Evolutionary conservation across 2,113 vertebrate genomes (phyloP).

Genomic region (Pagrus major): DNA sequence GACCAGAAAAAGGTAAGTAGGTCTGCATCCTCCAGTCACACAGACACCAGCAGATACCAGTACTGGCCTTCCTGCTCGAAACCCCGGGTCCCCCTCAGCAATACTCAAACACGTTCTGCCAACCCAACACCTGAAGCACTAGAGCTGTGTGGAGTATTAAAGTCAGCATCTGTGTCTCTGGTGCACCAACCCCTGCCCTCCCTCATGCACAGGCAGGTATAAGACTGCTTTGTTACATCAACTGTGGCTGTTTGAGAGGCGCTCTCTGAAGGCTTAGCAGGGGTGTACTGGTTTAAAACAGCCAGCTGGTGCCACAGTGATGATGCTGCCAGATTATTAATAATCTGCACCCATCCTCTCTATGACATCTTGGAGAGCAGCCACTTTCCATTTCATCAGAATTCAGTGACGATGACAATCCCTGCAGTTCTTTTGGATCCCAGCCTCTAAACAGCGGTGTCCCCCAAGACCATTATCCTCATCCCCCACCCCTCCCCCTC

Average conservation of each 20-base stretch:
- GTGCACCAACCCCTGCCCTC: conserved; percentile 42
- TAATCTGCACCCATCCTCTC: conserved; percentile 33
- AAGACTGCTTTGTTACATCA: conserved; percentile 44
- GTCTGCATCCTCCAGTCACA: neutral
- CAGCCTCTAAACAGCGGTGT: neutral
- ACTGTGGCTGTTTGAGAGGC: conserved; percentile 33
- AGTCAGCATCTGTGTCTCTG: conserved; percentile 26
- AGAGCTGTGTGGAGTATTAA: conserved; percentile 9
- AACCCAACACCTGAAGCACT: neutral
- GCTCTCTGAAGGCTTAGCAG: conserved; percentile 41
- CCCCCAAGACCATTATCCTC: neutral
- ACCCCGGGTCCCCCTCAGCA: neutral
- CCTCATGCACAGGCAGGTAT: conserved; percentile 38
- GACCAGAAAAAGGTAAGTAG: neutral
- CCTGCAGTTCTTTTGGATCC: neutral
- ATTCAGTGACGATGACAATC: neutral
- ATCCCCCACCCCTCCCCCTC: neutral
- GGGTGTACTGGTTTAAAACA: conserved; percentile 50
- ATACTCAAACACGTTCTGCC: conserved; percentile 13
- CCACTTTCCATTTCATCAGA: conserved; percentile 28
- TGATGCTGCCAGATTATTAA: conserved; percentile 52
- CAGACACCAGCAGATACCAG: neutral
- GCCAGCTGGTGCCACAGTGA: conserved; percentile 44
- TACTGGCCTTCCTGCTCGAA: neutral
- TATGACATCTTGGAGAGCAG: conserved; percentile 28